These are phyloP conservation scores for Rosalia funebris DNA, from an alignment of 2,888 invertebrate genomes.

Conservation along the genomic window DNA sequence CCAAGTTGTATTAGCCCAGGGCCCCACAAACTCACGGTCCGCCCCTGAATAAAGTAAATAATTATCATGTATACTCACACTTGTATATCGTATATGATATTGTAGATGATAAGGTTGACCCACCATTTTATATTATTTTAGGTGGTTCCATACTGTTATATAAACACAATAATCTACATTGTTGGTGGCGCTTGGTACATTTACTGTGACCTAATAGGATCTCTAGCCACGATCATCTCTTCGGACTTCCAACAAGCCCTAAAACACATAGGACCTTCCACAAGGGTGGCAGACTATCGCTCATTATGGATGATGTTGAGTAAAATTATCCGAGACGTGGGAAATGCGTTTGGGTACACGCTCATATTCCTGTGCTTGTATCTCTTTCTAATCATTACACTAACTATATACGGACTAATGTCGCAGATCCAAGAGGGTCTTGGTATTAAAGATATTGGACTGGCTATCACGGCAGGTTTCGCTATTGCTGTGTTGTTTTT, in stretches of 20 bases:
- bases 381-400: constrained; percentile 76
- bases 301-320: constrained; percentile 77
- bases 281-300: constrained; percentile 76
- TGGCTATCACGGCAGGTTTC: constrained; percentile 74
- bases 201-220: constrained; percentile 73
- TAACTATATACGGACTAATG: constrained; percentile 79
- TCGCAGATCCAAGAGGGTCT: constrained; percentile 79
- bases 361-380: constrained; percentile 76
- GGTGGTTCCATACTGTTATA: constrained; percentile 75
- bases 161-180: constrained; percentile 76
- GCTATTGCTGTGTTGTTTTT: constrained; percentile 75
- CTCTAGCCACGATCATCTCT: constrained; percentile 73
- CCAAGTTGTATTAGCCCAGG: no score
- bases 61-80: no score
- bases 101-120: no score
- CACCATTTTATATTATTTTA: constrained; percentile 46
- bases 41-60: no score
- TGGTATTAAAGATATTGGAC: constrained; percentile 77
- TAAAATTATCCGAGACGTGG: constrained; percentile 74
- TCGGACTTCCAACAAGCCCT: constrained; percentile 77
- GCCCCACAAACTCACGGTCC: no score
- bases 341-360: constrained; percentile 75
- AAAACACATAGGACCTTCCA: constrained; percentile 75
- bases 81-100: no score
- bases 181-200: constrained; percentile 78